These are phyloP conservation scores for Hybognathus amarus DNA, from an alignment of 2,797 vertebrate genomes.

Conservation along the genomic window DNA sequence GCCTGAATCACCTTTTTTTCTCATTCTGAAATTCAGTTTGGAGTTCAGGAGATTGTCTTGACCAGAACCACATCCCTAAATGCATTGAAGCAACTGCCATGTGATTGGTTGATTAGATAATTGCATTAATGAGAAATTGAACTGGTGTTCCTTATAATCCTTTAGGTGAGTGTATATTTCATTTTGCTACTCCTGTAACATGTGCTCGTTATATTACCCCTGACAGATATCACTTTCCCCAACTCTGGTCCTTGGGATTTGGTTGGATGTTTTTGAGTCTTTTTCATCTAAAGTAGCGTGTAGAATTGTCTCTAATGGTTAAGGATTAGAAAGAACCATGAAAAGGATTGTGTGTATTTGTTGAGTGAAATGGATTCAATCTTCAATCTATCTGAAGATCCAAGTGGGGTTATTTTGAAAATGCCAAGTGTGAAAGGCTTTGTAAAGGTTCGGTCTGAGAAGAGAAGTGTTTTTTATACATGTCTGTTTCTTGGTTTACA, in stretches of 20 bases:
- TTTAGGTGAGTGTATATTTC: background rate
- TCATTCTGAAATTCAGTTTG: no score
- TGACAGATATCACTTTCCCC: background rate
- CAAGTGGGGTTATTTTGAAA: background rate
- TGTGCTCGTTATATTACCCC: background rate
- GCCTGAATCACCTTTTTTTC: no score
- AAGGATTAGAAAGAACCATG: slow-evolving; percentile 4
- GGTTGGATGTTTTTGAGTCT: background rate
- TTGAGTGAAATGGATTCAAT: background rate
- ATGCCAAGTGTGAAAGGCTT: background rate
- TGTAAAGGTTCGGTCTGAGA: background rate
- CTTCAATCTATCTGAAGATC: slow-evolving; percentile 12
- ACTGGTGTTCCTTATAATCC: no score
- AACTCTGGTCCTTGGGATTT: background rate
- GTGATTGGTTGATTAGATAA: no score
- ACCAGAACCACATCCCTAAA: no score
- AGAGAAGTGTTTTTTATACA: background rate
- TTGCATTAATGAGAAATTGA: no score
- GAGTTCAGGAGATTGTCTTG: no score
- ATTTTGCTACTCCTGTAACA: background rate
- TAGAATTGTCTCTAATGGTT: background rate
- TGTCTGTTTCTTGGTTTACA: slow-evolving; percentile 5
- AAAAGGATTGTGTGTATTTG: background rate
- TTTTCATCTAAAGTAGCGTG: background rate
- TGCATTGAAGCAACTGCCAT: no score